A percentile compares a stretch with the other conserved stretches of the same genome.
Conservation (phyloP, 2,888 invertebrate genomes). For the Yponomeuta cagnagella region DNA sequence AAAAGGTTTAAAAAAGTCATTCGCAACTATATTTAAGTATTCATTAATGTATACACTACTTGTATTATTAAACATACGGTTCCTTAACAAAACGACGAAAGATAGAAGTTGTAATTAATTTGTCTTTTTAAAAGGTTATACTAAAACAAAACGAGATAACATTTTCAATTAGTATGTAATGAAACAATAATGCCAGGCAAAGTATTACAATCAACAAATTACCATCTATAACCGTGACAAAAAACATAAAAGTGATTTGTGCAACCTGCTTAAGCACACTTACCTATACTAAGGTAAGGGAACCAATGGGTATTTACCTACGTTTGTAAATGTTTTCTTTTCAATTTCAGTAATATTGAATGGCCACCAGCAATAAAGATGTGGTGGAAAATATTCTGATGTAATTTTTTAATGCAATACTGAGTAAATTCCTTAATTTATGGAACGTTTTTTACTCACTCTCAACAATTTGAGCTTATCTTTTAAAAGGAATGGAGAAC, state of each 20-base stretch:
- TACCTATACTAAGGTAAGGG: background rate
- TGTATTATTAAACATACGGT: no score
- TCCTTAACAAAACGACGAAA: no score
- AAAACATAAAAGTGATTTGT: slow-evolving; percentile 10
- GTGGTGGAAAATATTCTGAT: background rate
- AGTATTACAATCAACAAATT: background rate
- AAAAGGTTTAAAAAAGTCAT: no score
- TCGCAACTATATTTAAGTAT: no score
- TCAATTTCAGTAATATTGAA: slow-evolving; percentile 29
- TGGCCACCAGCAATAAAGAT: slow-evolving; percentile 8
- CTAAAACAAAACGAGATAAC: no score
- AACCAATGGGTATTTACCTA: background rate
- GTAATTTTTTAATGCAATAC: background rate
- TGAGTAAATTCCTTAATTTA: background rate
- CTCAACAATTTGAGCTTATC: background rate
- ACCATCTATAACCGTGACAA: slow-evolving; percentile 4
- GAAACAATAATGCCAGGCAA: no score
- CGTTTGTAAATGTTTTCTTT: slow-evolving; percentile 34
- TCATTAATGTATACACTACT: no score
- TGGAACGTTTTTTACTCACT: background rate
- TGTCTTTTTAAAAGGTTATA: no score
- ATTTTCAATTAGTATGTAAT: no score
- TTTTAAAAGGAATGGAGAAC: background rate
- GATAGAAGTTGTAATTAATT: no score
- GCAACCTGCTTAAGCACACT: background rate